Evolutionary conservation across 2,797 vertebrate genomes (phyloP), one percentile per base, ranked within the genome.

Genomic region (Chelonia mydas): DNA sequence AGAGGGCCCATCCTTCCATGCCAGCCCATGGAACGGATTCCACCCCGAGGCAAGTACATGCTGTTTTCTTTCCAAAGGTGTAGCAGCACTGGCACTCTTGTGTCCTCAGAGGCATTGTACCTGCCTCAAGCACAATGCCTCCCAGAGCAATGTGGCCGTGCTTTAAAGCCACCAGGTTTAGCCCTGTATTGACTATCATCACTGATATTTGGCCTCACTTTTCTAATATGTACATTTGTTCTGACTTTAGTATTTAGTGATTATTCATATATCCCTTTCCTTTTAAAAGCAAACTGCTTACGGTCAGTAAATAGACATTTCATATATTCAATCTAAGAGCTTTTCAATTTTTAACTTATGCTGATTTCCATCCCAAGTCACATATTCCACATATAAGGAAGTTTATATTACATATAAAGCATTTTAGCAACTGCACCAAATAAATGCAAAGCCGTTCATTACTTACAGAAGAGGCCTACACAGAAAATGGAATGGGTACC

Each of bases 401-500:
- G 33, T 68, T 68, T 68, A 68, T n/a, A 37, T 19, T 68, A 15
- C 27, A 45, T 45, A 74, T 74, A 74, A 81, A 17, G 80, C 59
- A 23, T 50, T 72, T 57, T 68, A 88, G 50, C n/a, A 81, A 57
- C 49, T 88, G 61, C 79, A 96, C 76, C 90, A 84, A 49, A 49
- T 93, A 89, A 89, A 23, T 49, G 83, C 51, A 47, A 37, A 83
- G 89, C 90, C 85, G 41, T 53, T 3, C 45, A 6, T 74, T 87
- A 31, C 21, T 80, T 88, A 61, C 12, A 80, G 84, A 81, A 0
- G 0, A 65, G 61, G 81, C 81, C 82, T 33, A 74, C 80, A 74
- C 84, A 94, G 86, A 90, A 95, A 97, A 91, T 83, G 54, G 84
- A 95, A 78, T 0, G 3, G 81, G 82, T 94, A 94, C 74, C 50